These are phyloP conservation scores for Euphydryas editha DNA, from an alignment of 2,888 invertebrate species.

Conservation along the genomic window DNA sequence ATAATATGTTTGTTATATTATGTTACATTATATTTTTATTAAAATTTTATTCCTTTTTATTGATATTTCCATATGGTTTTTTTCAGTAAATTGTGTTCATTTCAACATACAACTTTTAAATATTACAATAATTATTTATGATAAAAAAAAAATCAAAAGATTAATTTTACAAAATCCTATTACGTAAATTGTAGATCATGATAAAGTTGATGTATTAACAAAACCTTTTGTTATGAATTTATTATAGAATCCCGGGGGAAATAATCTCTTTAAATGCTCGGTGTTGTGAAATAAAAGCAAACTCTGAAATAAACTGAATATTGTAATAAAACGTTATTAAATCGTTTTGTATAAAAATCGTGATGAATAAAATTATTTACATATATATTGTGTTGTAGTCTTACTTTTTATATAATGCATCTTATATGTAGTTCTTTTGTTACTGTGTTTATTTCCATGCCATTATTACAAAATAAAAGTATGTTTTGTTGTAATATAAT, in stretches of 20 bases:
- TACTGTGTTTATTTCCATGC: too few relatives aligned
- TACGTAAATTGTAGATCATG: slow-evolving; percentile 2
- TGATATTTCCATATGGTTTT: too few relatives aligned
- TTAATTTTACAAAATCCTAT: slow-evolving; percentile 6
- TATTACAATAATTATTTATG: neutral
- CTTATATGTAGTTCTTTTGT: too few relatives aligned
- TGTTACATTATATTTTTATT: too few relatives aligned
- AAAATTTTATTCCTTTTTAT: too few relatives aligned
- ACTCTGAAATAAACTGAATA: neutral
- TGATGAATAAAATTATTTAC: neutral
- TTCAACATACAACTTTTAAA: neutral
- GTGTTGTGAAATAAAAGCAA: slow-evolving; percentile 3
- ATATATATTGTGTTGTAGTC: neutral
- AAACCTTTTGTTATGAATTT: slow-evolving; percentile 10
- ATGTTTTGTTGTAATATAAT: too few relatives aligned
- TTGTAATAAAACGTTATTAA: slow-evolving; percentile 1
- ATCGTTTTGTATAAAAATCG: neutral
- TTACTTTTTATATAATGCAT: too few relatives aligned
- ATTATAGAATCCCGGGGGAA: neutral
- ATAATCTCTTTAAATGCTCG: slow-evolving; percentile 11
- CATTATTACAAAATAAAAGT: too few relatives aligned
- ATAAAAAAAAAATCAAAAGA: neutral
- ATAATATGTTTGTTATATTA: too few relatives aligned
- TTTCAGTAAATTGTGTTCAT: neutral
- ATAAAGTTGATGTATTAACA: slow-evolving; percentile 12